A percentile compares a stretch with the other conserved stretches of the same genome.
These are phyloP conservation scores for Osmerus mordax DNA, from an alignment of 2,113 vertebrate genomes.

Conservation along the genomic window DNA sequence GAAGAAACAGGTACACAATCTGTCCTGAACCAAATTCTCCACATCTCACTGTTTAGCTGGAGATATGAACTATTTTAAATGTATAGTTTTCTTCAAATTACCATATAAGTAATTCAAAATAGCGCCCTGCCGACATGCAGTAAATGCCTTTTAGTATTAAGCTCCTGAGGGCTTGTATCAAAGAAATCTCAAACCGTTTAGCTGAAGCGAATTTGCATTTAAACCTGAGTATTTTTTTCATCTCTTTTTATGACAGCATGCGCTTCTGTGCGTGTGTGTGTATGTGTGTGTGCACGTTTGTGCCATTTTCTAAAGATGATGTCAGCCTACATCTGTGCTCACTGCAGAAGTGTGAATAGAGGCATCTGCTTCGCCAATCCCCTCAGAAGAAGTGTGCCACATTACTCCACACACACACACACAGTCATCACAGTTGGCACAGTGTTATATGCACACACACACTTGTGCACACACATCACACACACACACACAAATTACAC, in stretches of 20 bases:
- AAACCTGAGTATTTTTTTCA: conserved; percentile 3
- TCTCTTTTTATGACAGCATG: conserved; percentile 4
- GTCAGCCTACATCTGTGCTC: background rate
- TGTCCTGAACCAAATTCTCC: conserved; percentile 45
- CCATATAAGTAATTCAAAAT: conserved; percentile 63
- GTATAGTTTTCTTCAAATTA: conserved; percentile 68
- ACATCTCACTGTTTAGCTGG: conserved; percentile 48
- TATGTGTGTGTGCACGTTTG: conserved; percentile 25
- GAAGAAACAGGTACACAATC: conserved; percentile 45
- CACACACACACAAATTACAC: background rate
- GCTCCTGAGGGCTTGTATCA: conserved; percentile 33
- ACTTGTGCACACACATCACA: conserved; percentile 17
- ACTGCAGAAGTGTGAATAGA: conserved; percentile 17
- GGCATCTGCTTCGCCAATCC: conserved; percentile 10
- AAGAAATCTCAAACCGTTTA: conserved; percentile 42
- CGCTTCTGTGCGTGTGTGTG: conserved; percentile 21
- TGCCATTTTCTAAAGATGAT: background rate
- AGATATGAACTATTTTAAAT: conserved; percentile 70
- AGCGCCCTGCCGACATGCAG: conserved; percentile 31
- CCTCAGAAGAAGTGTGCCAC: background rate
- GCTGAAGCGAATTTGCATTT: background rate
- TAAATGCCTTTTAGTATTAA: conserved; percentile 48
- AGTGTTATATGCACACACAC: conserved; percentile 14
- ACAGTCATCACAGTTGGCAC: conserved; percentile 1
- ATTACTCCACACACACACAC: background rate